Evolutionary conservation across 2,888 invertebrate genomes (phyloP), one percentile per base, ranked within the genome.

Genomic region (Hydropsyche betteni): DNA sequence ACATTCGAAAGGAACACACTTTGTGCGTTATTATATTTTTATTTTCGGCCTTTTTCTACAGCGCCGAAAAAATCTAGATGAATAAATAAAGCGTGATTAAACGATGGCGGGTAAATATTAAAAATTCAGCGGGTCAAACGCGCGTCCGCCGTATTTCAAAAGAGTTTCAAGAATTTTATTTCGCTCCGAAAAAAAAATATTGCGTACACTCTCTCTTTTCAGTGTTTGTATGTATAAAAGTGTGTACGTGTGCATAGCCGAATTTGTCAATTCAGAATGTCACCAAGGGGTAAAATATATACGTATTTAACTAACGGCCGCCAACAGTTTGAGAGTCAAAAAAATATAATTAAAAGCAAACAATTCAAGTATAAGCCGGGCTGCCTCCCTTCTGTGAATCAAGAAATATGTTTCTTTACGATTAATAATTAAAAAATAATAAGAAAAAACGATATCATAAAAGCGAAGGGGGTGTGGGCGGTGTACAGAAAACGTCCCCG

Each of bases 351-450:
- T 79, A 79, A 79, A 79, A 75, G 73, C 77, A 79, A 79, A 79
- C 79, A 79, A 76, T 77, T 78, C 76, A 72, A 77, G 75, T 76
- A 76, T 73, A 73, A 73, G 73, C 72, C 73, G 73, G 73, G 77
- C 75, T 69, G 68, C 72, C 73, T 76, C 76, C 79, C 77, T 74
- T 74, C 74, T 74, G 77, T 72, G 79, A 79, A 79, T 79, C 79
- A 76, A 76, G 75, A 79, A 79, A 79, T 79, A 79, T 79, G 79
- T 79, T 79, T 79, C 79, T 77, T 78, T 78, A 79, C 77, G 79
- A 79, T 79, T 79, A 79, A 79, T 79, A 79, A 79, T 79, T 79
- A 79, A 79, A 79, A 79, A 79, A 79, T 79, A 79, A 79, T 79
- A 79, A 79, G 79, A 79, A 79, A 79, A 79, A 79, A 79, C 77